Percentiles rank a stretch among this genome's conserved stretches.
Evolutionary conservation across 2,888 invertebrate species (phyloP).

Genomic region (Heliconius hortense): DNA sequence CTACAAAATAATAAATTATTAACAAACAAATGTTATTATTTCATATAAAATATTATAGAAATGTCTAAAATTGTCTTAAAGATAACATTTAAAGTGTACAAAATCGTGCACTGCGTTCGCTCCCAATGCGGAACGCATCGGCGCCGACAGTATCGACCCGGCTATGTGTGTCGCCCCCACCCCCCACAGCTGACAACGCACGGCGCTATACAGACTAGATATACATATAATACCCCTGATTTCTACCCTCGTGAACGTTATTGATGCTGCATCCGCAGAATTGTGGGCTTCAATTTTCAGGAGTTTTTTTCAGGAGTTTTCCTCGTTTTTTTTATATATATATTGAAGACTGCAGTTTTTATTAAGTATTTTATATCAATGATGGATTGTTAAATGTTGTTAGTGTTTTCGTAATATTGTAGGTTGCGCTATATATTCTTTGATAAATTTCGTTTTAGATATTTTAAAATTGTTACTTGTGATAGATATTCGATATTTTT

Average conservation of each 20-base stretch:
- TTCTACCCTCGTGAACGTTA: conserved; percentile 36
- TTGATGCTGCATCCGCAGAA: conserved; percentile 36
- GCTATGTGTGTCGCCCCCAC: conserved; percentile 70
- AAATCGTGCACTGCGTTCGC: conserved; percentile 36
- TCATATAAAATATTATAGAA: neutral
- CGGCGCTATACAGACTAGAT: conserved; percentile 25
- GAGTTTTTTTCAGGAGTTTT: neutral
- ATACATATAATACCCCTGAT: conserved; percentile 33
- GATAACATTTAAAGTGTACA: neutral
- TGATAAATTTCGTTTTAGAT: neutral
- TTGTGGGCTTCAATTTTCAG: neutral
- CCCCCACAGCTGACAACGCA: conserved; percentile 48
- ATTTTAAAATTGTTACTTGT: neutral
- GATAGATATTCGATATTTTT: too few relatives aligned
- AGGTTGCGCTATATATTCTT: neutral
- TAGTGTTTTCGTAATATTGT: neutral
- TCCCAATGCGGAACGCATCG: conserved; percentile 64
- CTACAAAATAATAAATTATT: neutral
- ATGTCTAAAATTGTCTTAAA: neutral
- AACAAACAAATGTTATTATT: neutral
- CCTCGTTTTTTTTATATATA: neutral
- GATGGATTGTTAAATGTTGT: neutral
- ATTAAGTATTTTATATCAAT: neutral
- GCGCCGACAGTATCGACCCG: conserved; percentile 74
- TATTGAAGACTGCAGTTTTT: too few relatives aligned